Evolutionary conservation across 2,113 vertebrate species (phyloP), one percentile per base, ranked within the genome.

Genomic region (Gymnarchus niloticus): DNA sequence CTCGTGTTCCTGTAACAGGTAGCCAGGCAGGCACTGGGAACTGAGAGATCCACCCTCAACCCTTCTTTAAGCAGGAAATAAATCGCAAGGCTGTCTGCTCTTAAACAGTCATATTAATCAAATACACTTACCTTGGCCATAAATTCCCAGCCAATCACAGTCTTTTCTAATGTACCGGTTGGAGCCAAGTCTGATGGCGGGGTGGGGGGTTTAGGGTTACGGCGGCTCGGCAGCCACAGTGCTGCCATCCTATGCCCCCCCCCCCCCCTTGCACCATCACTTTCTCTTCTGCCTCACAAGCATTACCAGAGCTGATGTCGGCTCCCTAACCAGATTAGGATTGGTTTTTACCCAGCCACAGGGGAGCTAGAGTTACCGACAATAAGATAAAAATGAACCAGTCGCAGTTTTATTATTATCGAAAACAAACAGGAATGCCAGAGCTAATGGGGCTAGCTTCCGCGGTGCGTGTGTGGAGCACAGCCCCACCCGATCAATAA

Each of bases 381-480:
- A 95, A 95, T 94, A 94, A 94, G 95, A 95, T 95, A 95, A 90
- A 94, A 94, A 91, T 91, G 92, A 93, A 92, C 93, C 93, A 95
- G 95, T 94, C 94, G 92, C 92, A 93, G 94, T 94, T 95, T 93
- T 90, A 93, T 93, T 93, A 91, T 93, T 94, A 94, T 95, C 94
- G 93, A 94, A 95, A 95, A 95, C 94, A 95, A 95, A 95, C 95
- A 95, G 37, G 94, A 94, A 93, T 92, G 92, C 91, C 93, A 33
- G 28, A 59, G 91, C 93, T 95, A 95, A 95, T 94, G 94, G 94
- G 92, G 91, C 88, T 85, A 91, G 93, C 95, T 94, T 95, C 94
- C 94, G 94, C n/a, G n/a, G n/a, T n/a, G n/a, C n/a, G 91, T 92
- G 91, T 92, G 91, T 91, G 87, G 88, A 91, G 92, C 92, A 93